A percentile compares a stretch with the other conserved stretches of the same genome.
These are phyloP conservation scores for Odontocerum albicorne DNA, from an alignment of 2,888 invertebrate species.

Conservation along the genomic window DNA sequence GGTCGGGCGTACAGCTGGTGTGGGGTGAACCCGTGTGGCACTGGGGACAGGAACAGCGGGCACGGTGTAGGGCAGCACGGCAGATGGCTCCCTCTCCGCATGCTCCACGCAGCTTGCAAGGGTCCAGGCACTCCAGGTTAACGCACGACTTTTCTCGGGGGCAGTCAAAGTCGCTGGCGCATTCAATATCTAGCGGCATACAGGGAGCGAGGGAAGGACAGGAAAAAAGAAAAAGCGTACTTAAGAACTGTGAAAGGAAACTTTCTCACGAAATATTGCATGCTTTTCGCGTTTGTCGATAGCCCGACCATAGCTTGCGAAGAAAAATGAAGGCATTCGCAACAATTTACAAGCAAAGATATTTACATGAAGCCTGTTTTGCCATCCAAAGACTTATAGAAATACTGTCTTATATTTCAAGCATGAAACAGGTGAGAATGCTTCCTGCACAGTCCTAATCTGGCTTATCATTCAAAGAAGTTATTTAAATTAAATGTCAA, in stretches of 20 bases:
- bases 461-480: conserved; percentile 36
- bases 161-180: conserved; percentile 89
- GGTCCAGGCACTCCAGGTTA: conserved; percentile 88
- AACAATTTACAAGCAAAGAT: conserved; percentile 58
- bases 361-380: conserved; percentile 58
- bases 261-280: conserved; percentile 76
- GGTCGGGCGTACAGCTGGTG: conserved; percentile 76
- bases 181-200: conserved; percentile 74
- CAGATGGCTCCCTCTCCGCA: conserved; percentile 91
- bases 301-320: conserved; percentile 47
- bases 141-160: conserved; percentile 90
- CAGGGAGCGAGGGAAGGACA: conserved; percentile 60
- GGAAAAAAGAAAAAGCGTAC: conserved; percentile 69
- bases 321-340: conserved; percentile 37
- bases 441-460: conserved; percentile 47
- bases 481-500: conserved; percentile 29
- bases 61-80: conserved; percentile 79
- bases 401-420: conserved; percentile 45
- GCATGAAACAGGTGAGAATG: conserved; percentile 62
- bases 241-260: conserved; percentile 89
- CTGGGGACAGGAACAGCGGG: conserved; percentile 85
- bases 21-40: conserved; percentile 85
- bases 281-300: conserved; percentile 56
- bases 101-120: conserved; percentile 83
- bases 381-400: conserved; percentile 33